These are phyloP conservation scores for Trichonephila clavipes DNA, from an alignment of 1,140 invertebrate species.

Conservation along the genomic window DNA sequence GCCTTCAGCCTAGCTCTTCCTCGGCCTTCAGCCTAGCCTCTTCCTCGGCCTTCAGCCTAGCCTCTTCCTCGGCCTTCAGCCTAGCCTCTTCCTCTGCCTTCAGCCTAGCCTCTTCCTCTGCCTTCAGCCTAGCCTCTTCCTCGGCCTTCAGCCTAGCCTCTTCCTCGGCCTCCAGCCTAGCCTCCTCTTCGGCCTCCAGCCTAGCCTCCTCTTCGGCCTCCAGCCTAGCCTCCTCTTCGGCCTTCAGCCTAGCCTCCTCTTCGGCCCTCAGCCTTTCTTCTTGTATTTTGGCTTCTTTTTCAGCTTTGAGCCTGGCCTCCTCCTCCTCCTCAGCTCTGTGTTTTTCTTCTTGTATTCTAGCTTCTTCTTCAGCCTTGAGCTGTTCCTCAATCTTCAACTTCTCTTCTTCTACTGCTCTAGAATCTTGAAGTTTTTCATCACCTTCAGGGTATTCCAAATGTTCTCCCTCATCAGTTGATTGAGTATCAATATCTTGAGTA, in stretches of 20 bases:
- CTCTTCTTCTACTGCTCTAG: slow-evolving; percentile 7
- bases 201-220: too few species aligned
- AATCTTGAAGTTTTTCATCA: not conserved
- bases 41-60: not conserved
- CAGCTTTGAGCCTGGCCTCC: not conserved
- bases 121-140: too few species aligned
- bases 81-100: too few species aligned
- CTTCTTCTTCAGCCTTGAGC: slow-evolving; percentile 51
- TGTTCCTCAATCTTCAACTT: not conserved
- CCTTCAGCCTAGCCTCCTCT: slow-evolving; percentile 1
- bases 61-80: not conserved
- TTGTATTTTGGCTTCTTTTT: not conserved
- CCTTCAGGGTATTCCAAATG: not conserved
- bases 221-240: not conserved
- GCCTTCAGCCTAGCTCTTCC: slow-evolving; percentile 20
- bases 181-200: too few species aligned
- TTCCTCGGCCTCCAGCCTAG: not conserved
- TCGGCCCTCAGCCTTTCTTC: not conserved
- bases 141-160: not conserved
- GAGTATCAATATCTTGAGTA: not conserved
- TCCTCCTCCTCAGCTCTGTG: not conserved
- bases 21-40: too few species aligned
- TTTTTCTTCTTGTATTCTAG: not conserved
- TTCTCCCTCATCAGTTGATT: not conserved
- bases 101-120: too few species aligned